phyloP scores from a whole-genome alignment of 2,113 vertebrate species.

The Pseudorhombus dupliciocellatus region DNA sequence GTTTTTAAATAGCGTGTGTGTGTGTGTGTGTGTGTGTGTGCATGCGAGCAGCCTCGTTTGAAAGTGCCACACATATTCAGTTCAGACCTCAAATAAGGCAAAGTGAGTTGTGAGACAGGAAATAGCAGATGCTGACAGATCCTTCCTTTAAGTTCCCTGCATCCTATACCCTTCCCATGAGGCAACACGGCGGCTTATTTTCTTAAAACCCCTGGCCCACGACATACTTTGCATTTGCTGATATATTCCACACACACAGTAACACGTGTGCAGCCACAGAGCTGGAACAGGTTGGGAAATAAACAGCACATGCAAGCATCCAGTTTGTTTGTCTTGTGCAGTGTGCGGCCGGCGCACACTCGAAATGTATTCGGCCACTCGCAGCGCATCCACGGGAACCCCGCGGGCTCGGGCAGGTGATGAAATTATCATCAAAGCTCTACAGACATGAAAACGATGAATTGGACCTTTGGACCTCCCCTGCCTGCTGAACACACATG shows the following conservation, averaged over 20 bases:
- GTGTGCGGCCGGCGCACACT: no score
- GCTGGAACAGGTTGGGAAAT: background rate
- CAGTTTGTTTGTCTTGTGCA: no score
- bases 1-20: background rate
- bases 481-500: background rate
- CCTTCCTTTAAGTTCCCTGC: background rate
- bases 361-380: no score
- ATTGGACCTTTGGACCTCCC: background rate
- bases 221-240: no score
- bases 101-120: background rate
- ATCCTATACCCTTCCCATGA: background rate
- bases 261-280: background rate
- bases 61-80: background rate
- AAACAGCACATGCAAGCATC: background rate
- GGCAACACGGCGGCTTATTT: background rate
- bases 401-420: background rate
- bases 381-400: no score
- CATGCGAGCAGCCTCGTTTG: background rate
- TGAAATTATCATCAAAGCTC: background rate
- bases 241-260: no score
- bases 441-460: background rate
- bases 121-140: no score
- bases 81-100: background rate
- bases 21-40: no score
- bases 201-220: background rate